Conservation (phyloP, 1,140 invertebrate genomes). For the Rhynchophorus ferrugineus region DNA sequence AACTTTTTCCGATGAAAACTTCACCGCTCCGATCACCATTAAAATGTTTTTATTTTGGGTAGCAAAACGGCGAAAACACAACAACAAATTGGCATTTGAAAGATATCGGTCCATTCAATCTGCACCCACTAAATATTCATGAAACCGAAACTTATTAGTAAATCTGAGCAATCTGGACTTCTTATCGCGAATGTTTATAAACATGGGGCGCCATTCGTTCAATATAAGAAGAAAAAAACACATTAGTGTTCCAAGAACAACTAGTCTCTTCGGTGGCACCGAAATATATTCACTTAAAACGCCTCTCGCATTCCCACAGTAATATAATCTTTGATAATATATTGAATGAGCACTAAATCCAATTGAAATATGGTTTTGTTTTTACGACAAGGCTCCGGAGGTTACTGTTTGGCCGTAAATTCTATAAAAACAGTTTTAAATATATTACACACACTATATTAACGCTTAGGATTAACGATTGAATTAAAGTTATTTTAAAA, state of each 20-base stretch:
- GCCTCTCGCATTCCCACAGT: too few relatives aligned
- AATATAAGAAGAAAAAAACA: slow-evolving; percentile 6
- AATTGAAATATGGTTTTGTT: too few relatives aligned
- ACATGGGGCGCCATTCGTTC: slow-evolving; percentile 9
- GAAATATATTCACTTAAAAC: too few relatives aligned
- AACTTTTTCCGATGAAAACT: background rate
- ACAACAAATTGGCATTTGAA: slow-evolving; percentile 14
- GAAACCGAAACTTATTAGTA: slow-evolving; percentile 25
- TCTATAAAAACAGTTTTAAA: too few relatives aligned
- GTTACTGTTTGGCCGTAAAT: too few relatives aligned
- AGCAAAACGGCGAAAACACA: slow-evolving; percentile 1
- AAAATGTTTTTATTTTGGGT: background rate
- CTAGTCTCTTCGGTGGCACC: too few relatives aligned
- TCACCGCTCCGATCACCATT: background rate
- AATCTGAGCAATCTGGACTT: slow-evolving; percentile 16
- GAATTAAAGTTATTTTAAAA: too few relatives aligned
- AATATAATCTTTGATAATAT: too few relatives aligned
- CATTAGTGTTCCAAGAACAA: slow-evolving; percentile 5
- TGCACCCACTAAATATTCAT: slow-evolving; percentile 21
- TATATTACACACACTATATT: too few relatives aligned
- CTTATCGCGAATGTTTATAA: slow-evolving; percentile 17
- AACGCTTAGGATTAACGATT: too few relatives aligned
- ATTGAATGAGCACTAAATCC: too few relatives aligned
- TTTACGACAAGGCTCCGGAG: too few relatives aligned
- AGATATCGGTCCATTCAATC: slow-evolving; percentile 11